A percentile compares a stretch with the other conserved stretches of the same genome.
phyloP scores from a whole-genome alignment of 1,140 invertebrate genomes.

The Euschistus heros region DNA sequence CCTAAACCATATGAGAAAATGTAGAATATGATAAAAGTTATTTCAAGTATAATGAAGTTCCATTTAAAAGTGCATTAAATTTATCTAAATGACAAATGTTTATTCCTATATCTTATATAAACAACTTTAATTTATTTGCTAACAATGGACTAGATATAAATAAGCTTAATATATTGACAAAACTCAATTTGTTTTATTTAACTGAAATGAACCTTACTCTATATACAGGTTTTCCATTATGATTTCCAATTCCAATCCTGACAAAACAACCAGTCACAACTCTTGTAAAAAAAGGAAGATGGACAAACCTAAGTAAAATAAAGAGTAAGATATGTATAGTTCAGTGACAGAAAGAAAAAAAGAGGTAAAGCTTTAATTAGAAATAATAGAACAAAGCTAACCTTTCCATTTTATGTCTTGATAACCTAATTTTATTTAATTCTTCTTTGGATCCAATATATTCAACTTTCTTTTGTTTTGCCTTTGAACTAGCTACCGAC shows the following conservation, averaged over 20 bases:
- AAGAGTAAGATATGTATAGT: neutral
- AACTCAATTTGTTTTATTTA: too few relatives aligned
- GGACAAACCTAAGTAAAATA: constrained; percentile 60
- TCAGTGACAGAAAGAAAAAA: neutral
- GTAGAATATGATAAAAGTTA: constrained; percentile 10
- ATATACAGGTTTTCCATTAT: constrained; percentile 80
- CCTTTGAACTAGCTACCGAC: constrained; percentile 38
- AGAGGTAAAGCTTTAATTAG: too few relatives aligned
- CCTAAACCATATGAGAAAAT: constrained; percentile 33
- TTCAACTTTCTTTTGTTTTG: constrained; percentile 43
- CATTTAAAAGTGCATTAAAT: neutral
- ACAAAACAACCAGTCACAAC: constrained; percentile 91
- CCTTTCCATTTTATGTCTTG: constrained; percentile 82
- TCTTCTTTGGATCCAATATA: constrained; percentile 69
- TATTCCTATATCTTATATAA: neutral
- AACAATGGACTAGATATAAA: too few relatives aligned
- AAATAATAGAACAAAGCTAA: constrained; percentile 28
- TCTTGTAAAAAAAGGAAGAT: constrained; percentile 88
- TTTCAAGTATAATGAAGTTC: constrained; percentile 10
- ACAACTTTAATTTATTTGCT: neutral
- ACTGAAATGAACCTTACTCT: too few relatives aligned
- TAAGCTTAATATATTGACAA: too few relatives aligned
- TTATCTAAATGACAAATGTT: neutral
- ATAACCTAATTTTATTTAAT: constrained; percentile 76
- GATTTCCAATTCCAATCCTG: constrained; percentile 88